Base-by-base conservation (phyloP, 2,113 vertebrate genomes). In the Bungarus multicinctus region DNA sequence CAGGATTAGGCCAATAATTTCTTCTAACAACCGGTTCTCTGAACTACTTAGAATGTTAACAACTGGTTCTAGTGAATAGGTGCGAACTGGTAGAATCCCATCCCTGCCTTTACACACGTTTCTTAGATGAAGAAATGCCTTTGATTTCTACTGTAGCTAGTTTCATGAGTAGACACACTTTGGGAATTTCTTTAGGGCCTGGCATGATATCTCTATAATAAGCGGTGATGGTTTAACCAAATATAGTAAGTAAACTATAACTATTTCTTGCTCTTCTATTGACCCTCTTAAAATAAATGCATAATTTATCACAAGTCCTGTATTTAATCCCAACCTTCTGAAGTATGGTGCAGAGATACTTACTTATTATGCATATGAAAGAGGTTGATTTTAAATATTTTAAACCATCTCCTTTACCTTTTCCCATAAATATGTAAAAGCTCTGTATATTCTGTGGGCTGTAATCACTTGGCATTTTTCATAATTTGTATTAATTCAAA, bases 251-350 rank as follows among this genome's bases (percentile, higher is more conserved):
- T 95, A 96, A 96, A 96, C 95, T 96, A 94, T 96, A 95, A 94
- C n/a, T 53, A 52, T 43, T 87, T 50, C 50, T 88, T 52, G 14
- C 86, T 50, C 89, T 92, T 74, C 50, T 96, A 95, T 95, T 97
- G 95, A 95, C 94, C 94, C 95, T 96, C 88, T 95, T 97, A 96
- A 91, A 94, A 96, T 95, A 96, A 97, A 96, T 97, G 94, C 96
- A 96, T 97, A 96, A 97, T 96, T 97, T 97, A 97, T 97, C 93
- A 96, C 96, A 96, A 97, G 94, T 95, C 93, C 94, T 95, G 87
- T 95, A 95, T 96, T 96, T 96, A 96, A 95, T 90, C 93, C 95
- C 94, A 94, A 95, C 93, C 95, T 97, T 96, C 94, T 96, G 95
- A 96, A 96, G 96, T 95, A 91, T 95, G 94, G 94, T 93, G 87